Conservation (phyloP, 2,797 vertebrate species). For the Manis pentadactyla region DNA sequence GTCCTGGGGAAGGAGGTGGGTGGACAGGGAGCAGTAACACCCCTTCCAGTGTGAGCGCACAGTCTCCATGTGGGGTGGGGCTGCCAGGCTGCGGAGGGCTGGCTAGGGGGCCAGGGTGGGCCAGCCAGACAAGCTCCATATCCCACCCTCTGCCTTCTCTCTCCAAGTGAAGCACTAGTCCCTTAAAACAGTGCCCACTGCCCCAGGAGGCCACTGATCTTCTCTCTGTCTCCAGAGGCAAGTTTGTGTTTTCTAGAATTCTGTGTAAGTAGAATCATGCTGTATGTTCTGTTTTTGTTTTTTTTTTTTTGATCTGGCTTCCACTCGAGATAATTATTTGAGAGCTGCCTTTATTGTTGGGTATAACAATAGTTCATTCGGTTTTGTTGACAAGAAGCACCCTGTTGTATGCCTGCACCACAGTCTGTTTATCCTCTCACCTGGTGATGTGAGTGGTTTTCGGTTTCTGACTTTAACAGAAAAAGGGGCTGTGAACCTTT, state of each 20-base stretch:
- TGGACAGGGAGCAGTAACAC: not conserved
- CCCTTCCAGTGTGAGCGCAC: not conserved
- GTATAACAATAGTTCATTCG: not conserved
- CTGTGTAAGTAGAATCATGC: not conserved
- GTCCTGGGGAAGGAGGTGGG: not conserved
- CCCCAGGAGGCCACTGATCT: not conserved
- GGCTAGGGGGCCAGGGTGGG: no score
- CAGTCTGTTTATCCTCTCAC: not conserved
- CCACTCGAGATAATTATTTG: not conserved
- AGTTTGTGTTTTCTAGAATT: not conserved
- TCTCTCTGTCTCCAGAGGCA: not conserved
- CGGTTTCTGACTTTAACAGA: not conserved
- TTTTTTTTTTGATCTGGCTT: not conserved
- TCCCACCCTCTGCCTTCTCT: not conserved
- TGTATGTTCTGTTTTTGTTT: not conserved
- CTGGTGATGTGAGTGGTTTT: not conserved
- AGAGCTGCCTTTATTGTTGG: not conserved
- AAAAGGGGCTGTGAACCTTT: not conserved
- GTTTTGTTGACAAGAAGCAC: not conserved
- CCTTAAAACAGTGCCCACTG: not conserved
- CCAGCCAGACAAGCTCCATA: no score
- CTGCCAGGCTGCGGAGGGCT: not conserved
- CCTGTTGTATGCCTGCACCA: not conserved
- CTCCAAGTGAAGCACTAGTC: not conserved
- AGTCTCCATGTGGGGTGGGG: not conserved